Evolutionary conservation across 2,888 invertebrate genomes (phyloP).

Genomic region (Pachydiplax longipennis): DNA sequence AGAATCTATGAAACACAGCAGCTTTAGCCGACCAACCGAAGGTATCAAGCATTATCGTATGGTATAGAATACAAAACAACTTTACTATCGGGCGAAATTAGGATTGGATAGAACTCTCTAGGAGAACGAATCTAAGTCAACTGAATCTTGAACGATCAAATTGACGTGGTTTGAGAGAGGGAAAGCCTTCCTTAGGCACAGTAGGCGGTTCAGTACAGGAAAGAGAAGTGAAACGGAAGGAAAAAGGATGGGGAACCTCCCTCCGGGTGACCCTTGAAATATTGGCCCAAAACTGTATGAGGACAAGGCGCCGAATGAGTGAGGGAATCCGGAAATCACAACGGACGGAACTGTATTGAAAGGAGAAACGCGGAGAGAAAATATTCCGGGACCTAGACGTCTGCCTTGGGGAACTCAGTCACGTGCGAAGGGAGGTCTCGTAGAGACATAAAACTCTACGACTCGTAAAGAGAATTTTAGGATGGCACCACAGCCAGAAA

Average conservation of each 20-base stretch:
- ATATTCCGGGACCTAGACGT: neutral
- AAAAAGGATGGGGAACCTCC: neutral
- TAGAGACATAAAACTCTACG: neutral
- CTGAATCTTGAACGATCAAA: too few species aligned
- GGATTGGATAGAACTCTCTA: too few species aligned
- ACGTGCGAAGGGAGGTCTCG: neutral
- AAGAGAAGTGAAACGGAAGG: neutral
- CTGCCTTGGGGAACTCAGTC: neutral
- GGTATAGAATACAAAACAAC: too few species aligned
- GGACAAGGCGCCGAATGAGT: neutral
- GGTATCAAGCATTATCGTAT: too few species aligned
- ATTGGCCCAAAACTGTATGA: neutral
- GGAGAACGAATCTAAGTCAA: too few species aligned
- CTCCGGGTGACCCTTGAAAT: neutral
- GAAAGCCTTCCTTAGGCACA: neutral
- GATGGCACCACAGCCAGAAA: neutral
- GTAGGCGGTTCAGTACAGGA: neutral
- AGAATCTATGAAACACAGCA: too few species aligned
- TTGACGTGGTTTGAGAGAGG: too few species aligned
- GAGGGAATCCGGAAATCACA: conserved; percentile 11
- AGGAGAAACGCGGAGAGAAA: neutral
- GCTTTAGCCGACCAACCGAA: too few species aligned
- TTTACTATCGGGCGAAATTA: too few species aligned
- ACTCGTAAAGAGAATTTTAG: neutral
- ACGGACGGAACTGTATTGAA: conserved; percentile 2